These are phyloP conservation scores for Lasioglossum zephyrum DNA, from an alignment of 2,888 invertebrate genomes.

Conservation along the genomic window DNA sequence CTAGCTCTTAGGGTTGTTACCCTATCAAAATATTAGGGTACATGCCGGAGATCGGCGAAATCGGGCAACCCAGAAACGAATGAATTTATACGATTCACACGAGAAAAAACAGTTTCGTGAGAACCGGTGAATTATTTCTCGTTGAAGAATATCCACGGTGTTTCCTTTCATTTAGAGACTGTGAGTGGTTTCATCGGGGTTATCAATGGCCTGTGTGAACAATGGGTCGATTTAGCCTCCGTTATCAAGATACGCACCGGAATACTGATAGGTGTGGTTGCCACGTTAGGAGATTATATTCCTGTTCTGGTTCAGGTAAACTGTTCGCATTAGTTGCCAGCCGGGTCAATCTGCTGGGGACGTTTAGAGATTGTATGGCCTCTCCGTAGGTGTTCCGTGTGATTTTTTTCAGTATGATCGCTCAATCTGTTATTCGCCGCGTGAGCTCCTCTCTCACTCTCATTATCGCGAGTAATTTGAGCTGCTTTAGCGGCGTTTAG, in stretches of 20 bases:
- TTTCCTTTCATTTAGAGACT: not conserved
- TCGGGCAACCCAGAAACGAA: too few relatives aligned
- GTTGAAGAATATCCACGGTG: too few relatives aligned
- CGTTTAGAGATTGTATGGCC: not conserved
- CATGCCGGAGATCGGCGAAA: too few relatives aligned
- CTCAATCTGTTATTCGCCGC: not conserved
- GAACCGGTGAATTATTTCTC: too few relatives aligned
- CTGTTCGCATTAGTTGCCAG: not conserved
- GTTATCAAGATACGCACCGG: not conserved
- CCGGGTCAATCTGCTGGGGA: not conserved
- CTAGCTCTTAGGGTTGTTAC: too few relatives aligned
- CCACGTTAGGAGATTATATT: not conserved
- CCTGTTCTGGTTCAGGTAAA: not conserved
- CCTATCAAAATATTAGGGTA: too few relatives aligned
- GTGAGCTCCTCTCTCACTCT: not conserved
- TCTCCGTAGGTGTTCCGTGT: not conserved
- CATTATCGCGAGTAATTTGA: constrained; percentile 40
- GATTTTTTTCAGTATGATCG: not conserved
- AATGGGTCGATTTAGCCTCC: not conserved
- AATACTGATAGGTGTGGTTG: not conserved
- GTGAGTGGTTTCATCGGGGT: not conserved
- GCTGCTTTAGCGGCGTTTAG: constrained; percentile 27
- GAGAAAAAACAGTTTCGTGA: too few relatives aligned
- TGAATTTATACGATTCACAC: too few relatives aligned
- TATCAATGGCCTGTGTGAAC: not conserved